Conservation (phyloP, 2,113 vertebrate species). For the Theristicus caerulescens region DNA sequence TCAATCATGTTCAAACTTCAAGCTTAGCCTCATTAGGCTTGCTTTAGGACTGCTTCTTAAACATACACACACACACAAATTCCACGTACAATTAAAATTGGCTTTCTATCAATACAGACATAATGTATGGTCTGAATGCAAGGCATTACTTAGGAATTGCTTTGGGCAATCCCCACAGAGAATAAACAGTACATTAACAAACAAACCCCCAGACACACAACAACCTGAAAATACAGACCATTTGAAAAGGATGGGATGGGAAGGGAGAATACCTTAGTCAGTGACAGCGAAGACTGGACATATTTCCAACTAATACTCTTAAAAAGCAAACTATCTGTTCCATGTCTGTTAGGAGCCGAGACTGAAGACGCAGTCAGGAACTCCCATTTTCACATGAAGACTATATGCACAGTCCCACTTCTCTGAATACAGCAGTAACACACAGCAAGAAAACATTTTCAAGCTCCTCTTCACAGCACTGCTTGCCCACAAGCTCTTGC, state of each 20-base stretch:
- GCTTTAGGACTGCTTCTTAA: neutral
- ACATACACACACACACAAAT: neutral
- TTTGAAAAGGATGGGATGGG: neutral
- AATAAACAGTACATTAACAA: neutral
- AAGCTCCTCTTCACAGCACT: neutral
- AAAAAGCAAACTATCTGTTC: neutral
- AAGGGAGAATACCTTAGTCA: neutral
- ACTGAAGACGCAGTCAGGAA: neutral
- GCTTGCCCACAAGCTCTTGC: neutral
- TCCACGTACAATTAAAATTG: neutral
- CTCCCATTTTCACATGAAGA: neutral
- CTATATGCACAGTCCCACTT: neutral
- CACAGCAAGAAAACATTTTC: neutral
- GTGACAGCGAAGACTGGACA: neutral
- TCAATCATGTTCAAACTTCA: neutral
- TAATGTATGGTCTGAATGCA: neutral
- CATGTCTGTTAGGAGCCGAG: neutral
- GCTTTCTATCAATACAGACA: neutral
- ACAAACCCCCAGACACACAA: neutral
- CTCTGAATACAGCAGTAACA: neutral
- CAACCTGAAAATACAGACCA: neutral
- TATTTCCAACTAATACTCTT: neutral
- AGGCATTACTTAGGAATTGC: neutral
- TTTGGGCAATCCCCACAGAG: neutral
- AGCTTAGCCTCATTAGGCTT: neutral